phyloP scores from a whole-genome alignment of 2,888 invertebrate species.

The Limulus polyphemus region DNA sequence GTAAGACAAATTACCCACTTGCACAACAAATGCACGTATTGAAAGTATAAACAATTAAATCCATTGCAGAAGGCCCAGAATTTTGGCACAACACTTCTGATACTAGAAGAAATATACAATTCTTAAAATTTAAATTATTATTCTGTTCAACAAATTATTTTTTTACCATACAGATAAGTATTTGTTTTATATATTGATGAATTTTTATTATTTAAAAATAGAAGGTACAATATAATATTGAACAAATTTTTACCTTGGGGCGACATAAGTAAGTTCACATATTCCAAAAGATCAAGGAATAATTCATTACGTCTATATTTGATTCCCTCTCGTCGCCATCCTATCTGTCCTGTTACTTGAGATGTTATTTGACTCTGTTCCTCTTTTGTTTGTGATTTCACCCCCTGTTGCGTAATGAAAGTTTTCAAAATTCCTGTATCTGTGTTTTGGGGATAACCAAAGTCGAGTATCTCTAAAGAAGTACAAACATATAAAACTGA shows the following conservation, averaged over 20 bases:
- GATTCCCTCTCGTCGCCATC: conserved; percentile 98
- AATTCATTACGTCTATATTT: conserved; percentile 97
- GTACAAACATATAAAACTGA: conserved; percentile 6
- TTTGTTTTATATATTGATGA: background rate
- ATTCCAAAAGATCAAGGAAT: conserved; percentile 96
- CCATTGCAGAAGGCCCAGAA: no score
- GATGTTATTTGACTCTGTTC: conserved; percentile 99
- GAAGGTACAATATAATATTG: background rate
- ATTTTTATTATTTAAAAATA: background rate
- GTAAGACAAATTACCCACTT: no score
- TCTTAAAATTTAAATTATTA: no score
- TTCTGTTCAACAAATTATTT: no score
- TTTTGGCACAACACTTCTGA: no score
- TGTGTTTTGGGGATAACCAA: conserved; percentile 99
- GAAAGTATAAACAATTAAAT: no score
- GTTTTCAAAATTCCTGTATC: conserved; percentile 98
- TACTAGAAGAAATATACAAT: no score
- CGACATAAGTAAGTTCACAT: conserved; percentile 97
- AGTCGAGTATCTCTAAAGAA: conserved; percentile 84
- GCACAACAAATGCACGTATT: no score
- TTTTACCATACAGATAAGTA: background rate
- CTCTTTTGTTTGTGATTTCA: conserved; percentile 96
- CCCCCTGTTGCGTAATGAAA: conserved; percentile 98
- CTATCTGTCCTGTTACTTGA: conserved; percentile 49
- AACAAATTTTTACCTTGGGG: conserved; percentile 69